Evolutionary conservation across 2,797 vertebrate species (phyloP).

Genomic region (Steatocranus sp.): DNA sequence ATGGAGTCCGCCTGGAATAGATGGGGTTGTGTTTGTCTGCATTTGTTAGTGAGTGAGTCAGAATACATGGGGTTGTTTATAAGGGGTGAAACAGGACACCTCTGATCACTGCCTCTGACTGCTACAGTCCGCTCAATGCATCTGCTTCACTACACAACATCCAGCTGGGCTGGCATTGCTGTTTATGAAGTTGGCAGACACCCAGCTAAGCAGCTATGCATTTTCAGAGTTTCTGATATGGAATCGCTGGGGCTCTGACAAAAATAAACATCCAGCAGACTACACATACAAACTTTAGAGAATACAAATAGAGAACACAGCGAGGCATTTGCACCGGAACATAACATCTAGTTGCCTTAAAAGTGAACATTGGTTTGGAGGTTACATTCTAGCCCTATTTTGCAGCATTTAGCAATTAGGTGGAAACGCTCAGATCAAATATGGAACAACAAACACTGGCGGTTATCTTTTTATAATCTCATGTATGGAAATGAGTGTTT

Average conservation of each 20-base stretch:
- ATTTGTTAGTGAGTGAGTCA: background rate
- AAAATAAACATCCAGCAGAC: slow-evolving; percentile 17
- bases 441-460: slow-evolving; percentile 76
- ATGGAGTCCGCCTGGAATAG: slow-evolving; percentile 78
- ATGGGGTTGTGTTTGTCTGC: slow-evolving; percentile 36
- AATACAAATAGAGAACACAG: slow-evolving; percentile 14
- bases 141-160: slow-evolving; percentile 22
- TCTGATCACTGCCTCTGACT: slow-evolving; percentile 54
- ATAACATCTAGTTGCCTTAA: slow-evolving; percentile 43
- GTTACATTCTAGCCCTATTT: slow-evolving; percentile 66
- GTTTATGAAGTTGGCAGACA: slow-evolving; percentile 36
- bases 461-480: slow-evolving; percentile 81
- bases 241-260: background rate
- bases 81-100: slow-evolving; percentile 62
- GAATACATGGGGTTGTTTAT: slow-evolving; percentile 57
- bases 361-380: slow-evolving; percentile 61
- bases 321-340: slow-evolving; percentile 35
- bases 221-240: slow-evolving; percentile 20
- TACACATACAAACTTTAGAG: slow-evolving; percentile 31
- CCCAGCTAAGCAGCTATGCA: slow-evolving; percentile 33
- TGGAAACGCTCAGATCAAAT: slow-evolving; percentile 70
- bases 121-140: slow-evolving; percentile 18
- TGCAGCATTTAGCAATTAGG: slow-evolving; percentile 77
- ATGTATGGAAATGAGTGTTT: slow-evolving; percentile 82
- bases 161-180: slow-evolving; percentile 39